Percentiles rank a stretch among this genome's conserved stretches.
Evolutionary conservation across 2,888 invertebrate species (phyloP).

Genomic region (Campoletis raptor): DNA sequence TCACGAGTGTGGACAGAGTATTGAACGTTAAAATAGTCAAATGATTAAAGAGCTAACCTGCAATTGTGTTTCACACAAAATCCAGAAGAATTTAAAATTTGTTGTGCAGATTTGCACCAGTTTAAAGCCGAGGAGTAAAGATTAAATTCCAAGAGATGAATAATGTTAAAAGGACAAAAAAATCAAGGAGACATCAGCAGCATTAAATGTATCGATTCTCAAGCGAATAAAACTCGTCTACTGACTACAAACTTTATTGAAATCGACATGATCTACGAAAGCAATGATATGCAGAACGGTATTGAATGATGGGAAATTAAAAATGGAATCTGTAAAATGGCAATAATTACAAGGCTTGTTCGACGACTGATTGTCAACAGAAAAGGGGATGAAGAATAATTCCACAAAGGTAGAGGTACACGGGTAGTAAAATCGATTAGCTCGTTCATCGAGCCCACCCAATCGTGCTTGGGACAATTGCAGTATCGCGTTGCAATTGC

Average conservation of each 20-base stretch:
- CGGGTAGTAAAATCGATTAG: slow-evolving; percentile 63
- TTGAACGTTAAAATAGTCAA: too few relatives aligned
- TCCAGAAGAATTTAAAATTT: background rate
- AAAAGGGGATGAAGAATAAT: background rate
- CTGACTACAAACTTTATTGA: slow-evolving; percentile 22
- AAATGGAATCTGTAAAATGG: slow-evolving; percentile 55
- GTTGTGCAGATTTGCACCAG: background rate
- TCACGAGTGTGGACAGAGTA: too few relatives aligned
- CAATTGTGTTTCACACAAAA: background rate
- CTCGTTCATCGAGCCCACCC: slow-evolving; percentile 48
- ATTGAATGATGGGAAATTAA: slow-evolving; percentile 17
- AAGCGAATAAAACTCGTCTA: background rate
- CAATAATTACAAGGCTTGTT: slow-evolving; percentile 52
- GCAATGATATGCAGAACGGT: slow-evolving; percentile 2
- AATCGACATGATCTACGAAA: slow-evolving; percentile 20
- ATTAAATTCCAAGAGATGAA: background rate
- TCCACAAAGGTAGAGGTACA: slow-evolving; percentile 1
- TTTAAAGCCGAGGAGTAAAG: background rate
- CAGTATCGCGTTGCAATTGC: slow-evolving; percentile 58
- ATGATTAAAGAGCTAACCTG: background rate
- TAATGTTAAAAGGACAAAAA: background rate
- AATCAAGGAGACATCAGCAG: background rate
- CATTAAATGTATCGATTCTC: background rate
- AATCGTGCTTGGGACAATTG: slow-evolving; percentile 52
- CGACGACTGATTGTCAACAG: background rate